Conservation (phyloP, 2,888 invertebrate genomes). For the Thymelicus acteon region DNA sequence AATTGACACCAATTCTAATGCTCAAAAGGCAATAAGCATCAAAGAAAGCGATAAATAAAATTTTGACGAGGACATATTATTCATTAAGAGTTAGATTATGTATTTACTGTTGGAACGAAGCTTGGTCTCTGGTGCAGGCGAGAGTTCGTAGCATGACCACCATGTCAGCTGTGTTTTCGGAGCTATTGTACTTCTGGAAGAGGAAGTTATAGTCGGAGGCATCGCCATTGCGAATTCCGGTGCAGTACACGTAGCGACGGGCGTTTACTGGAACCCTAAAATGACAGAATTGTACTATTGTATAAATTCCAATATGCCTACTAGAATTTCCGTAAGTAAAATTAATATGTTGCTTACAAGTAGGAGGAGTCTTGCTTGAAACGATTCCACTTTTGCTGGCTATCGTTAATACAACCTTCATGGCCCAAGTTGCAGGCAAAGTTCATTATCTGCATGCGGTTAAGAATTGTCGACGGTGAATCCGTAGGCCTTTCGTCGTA, state of each 20-base stretch:
- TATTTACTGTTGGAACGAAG: slow-evolving; percentile 61
- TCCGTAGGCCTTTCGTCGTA: slow-evolving; percentile 76
- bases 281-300: slow-evolving; percentile 4
- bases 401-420: slow-evolving; percentile 82
- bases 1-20: no score
- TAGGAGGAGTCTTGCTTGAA: slow-evolving; percentile 43
- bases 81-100: neutral
- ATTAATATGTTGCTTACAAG: slow-evolving; percentile 3
- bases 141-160: slow-evolving; percentile 83
- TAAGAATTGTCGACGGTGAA: slow-evolving; percentile 82
- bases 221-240: slow-evolving; percentile 85
- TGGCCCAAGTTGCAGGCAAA: slow-evolving; percentile 88
- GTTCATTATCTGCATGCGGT: slow-evolving; percentile 84
- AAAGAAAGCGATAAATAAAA: no score
- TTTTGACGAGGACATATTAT: neutral
- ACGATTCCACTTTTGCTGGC: slow-evolving; percentile 63
- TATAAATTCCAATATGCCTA: no score
- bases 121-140: slow-evolving; percentile 63
- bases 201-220: slow-evolving; percentile 86
- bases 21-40: no score
- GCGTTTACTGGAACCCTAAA: slow-evolving; percentile 85
- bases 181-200: slow-evolving; percentile 82
- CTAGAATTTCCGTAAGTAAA: no score
- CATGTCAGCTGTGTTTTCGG: slow-evolving; percentile 86
- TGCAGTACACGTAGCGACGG: slow-evolving; percentile 87